Evolutionary conservation across 2,888 invertebrate genomes (phyloP).

Genomic region (Trissolcus japonicus): DNA sequence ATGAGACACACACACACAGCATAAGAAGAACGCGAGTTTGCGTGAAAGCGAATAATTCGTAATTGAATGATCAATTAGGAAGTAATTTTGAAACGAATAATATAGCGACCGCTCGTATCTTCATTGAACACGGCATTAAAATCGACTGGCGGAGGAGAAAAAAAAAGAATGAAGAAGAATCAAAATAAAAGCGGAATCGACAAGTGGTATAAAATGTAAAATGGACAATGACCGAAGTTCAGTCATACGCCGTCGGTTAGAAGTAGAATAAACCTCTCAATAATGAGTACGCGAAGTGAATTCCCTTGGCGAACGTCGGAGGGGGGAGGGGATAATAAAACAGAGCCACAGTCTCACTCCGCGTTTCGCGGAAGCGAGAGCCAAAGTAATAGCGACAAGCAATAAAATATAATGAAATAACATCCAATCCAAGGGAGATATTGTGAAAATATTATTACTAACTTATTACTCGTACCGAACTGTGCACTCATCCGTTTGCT

Average conservation of each 20-base stretch:
- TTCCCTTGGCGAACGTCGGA: conserved; percentile 70
- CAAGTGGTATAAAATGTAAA: conserved; percentile 53
- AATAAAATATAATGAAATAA: conserved; percentile 75
- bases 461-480: conserved; percentile 70
- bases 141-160: conserved; percentile 2
- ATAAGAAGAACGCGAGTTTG: conserved; percentile 25
- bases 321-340: conserved; percentile 72
- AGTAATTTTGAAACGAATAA: conserved; percentile 48
- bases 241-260: conserved; percentile 67
- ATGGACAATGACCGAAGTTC: conserved; percentile 57
- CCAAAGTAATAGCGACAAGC: conserved; percentile 72
- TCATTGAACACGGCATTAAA: conserved; percentile 32
- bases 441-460: conserved; percentile 76
- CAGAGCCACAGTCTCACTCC: conserved; percentile 65
- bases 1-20: conserved; percentile 44
- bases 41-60: conserved; percentile 24
- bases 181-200: conserved; percentile 55
- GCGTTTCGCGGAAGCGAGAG: conserved; percentile 62
- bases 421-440: conserved; percentile 74
- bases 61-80: conserved; percentile 52
- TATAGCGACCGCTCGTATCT: conserved; percentile 16
- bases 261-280: conserved; percentile 75
- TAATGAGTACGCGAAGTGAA: conserved; percentile 73
- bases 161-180: conserved; percentile 34
- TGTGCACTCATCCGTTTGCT: conserved; percentile 55